Base-by-base conservation (phyloP, 2,888 invertebrate species). In the Palloptera scutellata region DNA sequence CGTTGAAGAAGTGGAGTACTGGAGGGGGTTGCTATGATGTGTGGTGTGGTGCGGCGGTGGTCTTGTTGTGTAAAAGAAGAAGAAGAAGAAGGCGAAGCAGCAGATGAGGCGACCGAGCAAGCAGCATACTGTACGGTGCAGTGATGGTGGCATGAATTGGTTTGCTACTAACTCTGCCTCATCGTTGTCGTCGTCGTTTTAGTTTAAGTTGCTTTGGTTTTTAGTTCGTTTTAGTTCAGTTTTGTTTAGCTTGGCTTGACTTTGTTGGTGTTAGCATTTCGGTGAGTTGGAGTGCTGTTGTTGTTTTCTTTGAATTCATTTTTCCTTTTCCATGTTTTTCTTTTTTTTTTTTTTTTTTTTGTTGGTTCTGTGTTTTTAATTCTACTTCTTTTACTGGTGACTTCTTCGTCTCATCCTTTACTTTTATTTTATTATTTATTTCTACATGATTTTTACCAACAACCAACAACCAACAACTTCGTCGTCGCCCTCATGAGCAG, bases 201-300 rank as follows among this genome's bases (percentile, higher is more conserved):
- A 53, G 60, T 55, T 30, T 20, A 67, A 60, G 64, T 71, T 71
- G 75, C 70, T 48, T 69, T 68, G 15, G 41, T 74, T 76, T n/a
- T 70, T 73, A 70, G 72, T 75, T 68, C 70, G 73, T 70, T 73
- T 71, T 63, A 70, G 66, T 70, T 70, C 60, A 70, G 72, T 70
- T 73, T 70, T 15, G 0, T 15, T 17, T 48, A 9, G 64, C 60
- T 67, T 45, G 64, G 15, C 53, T 68, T 67, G 64, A 68, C 67
- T 62, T 62, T 62, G 62, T 60, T 65, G 69, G 60, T 63, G 63
- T 52, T 65, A 66, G 68, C 42, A 64, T 65, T 64, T 41, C 59
- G 54, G 59, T 69, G 65, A 68, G 68, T 64, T 68, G 67, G 45
- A 63, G 67, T 62, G 62, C 66, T 68, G 68, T 68, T 66, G 66